A percentile compares a stretch with the other conserved stretches of the same genome.
Evolutionary conservation across 2,797 vertebrate species (phyloP).

Genomic region (Thaleichthys pacificus): DNA sequence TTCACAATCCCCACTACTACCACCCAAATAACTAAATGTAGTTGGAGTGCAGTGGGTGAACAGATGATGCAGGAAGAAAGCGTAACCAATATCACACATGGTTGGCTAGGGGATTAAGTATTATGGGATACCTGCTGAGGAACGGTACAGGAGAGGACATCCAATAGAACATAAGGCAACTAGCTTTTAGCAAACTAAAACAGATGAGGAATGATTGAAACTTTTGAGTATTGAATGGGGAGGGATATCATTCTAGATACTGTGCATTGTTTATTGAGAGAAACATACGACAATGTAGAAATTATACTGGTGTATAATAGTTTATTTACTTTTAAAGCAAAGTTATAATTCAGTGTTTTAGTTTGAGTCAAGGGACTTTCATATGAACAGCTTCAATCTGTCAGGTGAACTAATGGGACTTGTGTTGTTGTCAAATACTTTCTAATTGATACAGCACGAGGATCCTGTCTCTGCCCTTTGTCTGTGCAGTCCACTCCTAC

Average conservation of each 20-base stretch:
- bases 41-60: conserved; percentile 46
- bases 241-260: not conserved
- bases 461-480: conserved; percentile 15
- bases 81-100: conserved; percentile 67
- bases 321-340: not conserved
- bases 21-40: conserved; percentile 38
- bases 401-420: not conserved
- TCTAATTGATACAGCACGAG: not conserved
- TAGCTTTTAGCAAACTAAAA: conserved; percentile 22
- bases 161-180: conserved; percentile 29
- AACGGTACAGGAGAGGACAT: conserved; percentile 12
- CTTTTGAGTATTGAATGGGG: conserved; percentile 2
- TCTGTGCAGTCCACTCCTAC: conserved; percentile 37
- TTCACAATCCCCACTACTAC: conserved; percentile 28
- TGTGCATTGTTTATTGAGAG: no score
- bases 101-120: conserved; percentile 60
- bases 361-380: not conserved
- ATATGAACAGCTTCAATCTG: not conserved
- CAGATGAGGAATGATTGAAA: conserved; percentile 32
- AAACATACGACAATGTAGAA: no score
- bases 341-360: not conserved
- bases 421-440: conserved; percentile 4
- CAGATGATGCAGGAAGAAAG: conserved; percentile 38
- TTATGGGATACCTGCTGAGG: conserved; percentile 50
- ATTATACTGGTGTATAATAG: not conserved